A percentile compares a stretch with the other conserved stretches of the same genome.
Evolutionary conservation across 2,888 invertebrate species (phyloP).

Genomic region (Anthrax anthrax): DNA sequence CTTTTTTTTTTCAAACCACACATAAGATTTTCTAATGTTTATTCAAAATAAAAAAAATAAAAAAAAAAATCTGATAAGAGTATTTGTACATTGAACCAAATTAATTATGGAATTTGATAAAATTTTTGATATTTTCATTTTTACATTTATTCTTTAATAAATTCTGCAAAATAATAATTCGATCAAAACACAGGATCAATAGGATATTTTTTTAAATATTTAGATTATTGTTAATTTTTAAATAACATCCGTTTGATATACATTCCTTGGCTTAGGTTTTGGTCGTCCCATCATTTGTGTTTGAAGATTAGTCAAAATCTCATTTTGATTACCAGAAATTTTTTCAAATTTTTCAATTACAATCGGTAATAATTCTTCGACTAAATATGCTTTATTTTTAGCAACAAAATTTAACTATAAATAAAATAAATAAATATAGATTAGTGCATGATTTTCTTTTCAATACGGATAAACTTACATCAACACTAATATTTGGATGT

Average conservation of each 20-base stretch:
- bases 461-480: constrained; percentile 20
- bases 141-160: too few relatives aligned
- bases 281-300: constrained; percentile 22
- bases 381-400: constrained; percentile 29
- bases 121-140: too few relatives aligned
- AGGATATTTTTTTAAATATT: too few relatives aligned
- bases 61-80: too few relatives aligned
- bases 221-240: too few relatives aligned
- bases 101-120: too few relatives aligned
- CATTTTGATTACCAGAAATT: constrained; percentile 24
- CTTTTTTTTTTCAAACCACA: too few relatives aligned
- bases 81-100: too few relatives aligned
- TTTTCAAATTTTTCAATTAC: constrained; percentile 28
- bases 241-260: constrained; percentile 33
- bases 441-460: neutral
- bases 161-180: too few relatives aligned
- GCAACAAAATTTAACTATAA: constrained; percentile 31
- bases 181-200: too few relatives aligned
- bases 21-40: too few relatives aligned
- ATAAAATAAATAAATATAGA: constrained; percentile 1
- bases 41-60: too few relatives aligned
- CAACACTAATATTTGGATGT: constrained; percentile 24
- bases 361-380: constrained; percentile 28
- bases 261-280: constrained; percentile 31
- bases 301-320: constrained; percentile 22